Evolutionary conservation across 2,797 vertebrate genomes (phyloP), one percentile per base, ranked within the genome.

Genomic region (Odontamblyopus lacepedii): DNA sequence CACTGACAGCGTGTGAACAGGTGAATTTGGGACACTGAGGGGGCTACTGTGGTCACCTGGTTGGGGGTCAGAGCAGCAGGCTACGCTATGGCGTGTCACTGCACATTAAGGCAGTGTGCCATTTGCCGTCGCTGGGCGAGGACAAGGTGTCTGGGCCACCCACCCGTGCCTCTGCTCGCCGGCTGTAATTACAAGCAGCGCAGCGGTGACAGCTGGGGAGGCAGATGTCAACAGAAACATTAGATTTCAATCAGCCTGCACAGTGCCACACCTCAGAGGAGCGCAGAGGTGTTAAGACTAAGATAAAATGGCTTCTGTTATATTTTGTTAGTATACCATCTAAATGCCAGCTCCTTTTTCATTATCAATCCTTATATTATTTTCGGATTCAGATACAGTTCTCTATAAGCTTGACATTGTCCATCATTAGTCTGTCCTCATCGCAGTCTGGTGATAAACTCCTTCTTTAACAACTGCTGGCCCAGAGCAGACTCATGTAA

Each of bases 201-300:
- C 78, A 82, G 78, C 80, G 78, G 78, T 84, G 89, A 91, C 89
- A 92, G 89, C 91, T 90, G 89, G 86, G 83, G 87, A 87, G 89
- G 86, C 90, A 91, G 88, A 90, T 91, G 90, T 92, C 92, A 90
- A 87, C 89, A 85, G 83, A 87, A 85, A 85, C 86, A 85, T 88
- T 91, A 83, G 83, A 89, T 91, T 91, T 91, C 90, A 88, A 85
- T 93, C 88, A 85, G 79, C 72, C 75, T 29, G 79, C 81, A 68
- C 76, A 73, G 78, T 85, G 80, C 87, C 84, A 84, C 83, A 83
- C 82, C 88, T 89, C 80, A 41, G 78, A 85, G 84, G 84, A 82
- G 83, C 6, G 50, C 73, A 82, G 85, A 87, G 83, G 81, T 86
- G 86, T 84, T 82, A 78, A 78, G 82, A 78, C 71, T 13, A 62